These are phyloP conservation scores for Oreochromis niloticus DNA, from an alignment of 2,113 vertebrate species.

Conservation along the genomic window DNA sequence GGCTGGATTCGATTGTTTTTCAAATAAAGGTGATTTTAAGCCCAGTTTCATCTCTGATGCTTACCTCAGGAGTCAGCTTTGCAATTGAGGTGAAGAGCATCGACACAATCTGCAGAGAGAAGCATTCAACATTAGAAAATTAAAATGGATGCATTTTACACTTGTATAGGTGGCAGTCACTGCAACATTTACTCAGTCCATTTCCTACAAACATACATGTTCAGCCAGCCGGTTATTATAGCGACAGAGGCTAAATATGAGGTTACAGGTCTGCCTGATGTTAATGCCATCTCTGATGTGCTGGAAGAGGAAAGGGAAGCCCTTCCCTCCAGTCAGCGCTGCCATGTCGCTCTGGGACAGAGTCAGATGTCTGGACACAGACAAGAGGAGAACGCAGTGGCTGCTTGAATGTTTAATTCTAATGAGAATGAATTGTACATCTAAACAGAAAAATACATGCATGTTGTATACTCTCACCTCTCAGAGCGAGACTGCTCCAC, in stretches of 20 bases:
- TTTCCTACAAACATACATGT: conserved; percentile 74
- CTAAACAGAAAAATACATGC: accelerated
- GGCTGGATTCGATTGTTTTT: accelerated
- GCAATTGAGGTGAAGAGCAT: conserved; percentile 99
- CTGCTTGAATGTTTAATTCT: neutral
- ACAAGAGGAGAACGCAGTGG: neutral
- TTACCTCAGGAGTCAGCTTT: conserved; percentile 96
- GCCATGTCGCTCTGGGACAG: conserved; percentile 99
- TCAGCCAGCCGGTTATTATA: conserved; percentile 98
- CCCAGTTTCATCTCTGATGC: neutral
- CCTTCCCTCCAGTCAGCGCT: conserved; percentile 95
- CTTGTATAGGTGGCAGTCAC: neutral
- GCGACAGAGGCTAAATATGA: conserved; percentile 98
- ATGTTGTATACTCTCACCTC: conserved; percentile 70
- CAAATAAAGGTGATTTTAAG: neutral
- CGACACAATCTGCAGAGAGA: conserved; percentile 84
- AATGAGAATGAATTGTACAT: neutral
- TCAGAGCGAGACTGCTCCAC: conserved; percentile 98
- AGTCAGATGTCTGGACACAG: conserved; percentile 85
- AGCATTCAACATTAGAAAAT: neutral
- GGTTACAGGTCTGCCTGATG: conserved; percentile 97
- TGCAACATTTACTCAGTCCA: neutral
- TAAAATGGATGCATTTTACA: neutral
- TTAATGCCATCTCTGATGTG: conserved; percentile 99
- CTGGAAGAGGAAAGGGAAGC: conserved; percentile 99